Conservation (phyloP, 2,797 vertebrate genomes). For the Eulemur coronatus region DNA sequence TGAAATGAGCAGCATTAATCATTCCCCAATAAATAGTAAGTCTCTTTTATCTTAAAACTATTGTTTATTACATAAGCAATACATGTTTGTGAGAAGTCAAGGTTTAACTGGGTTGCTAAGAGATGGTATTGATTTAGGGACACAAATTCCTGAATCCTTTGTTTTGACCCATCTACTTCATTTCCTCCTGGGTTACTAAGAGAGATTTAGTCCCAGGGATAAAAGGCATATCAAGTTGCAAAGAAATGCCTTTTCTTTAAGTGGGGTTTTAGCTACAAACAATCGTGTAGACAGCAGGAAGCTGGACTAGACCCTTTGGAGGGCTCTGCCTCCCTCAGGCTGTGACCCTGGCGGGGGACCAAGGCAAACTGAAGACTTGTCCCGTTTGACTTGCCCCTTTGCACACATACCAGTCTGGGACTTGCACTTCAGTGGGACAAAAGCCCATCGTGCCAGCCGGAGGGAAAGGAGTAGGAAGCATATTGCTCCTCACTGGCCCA, state of each 20-base stretch:
- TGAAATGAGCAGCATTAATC: neutral
- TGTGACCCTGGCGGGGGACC: no score
- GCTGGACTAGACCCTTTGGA: no score
- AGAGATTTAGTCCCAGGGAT: neutral
- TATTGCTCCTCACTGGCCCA: neutral
- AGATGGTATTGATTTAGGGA: neutral
- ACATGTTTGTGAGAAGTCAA: neutral
- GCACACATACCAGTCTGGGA: neutral
- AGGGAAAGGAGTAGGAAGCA: neutral
- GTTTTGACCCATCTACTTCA: neutral
- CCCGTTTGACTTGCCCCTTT: neutral
- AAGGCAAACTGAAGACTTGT: neutral
- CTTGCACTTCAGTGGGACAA: neutral
- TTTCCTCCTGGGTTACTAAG: neutral
- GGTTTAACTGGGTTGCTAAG: neutral
- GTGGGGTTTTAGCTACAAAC: neutral
- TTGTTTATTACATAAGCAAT: neutral
- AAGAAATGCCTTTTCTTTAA: neutral
- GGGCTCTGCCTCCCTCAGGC: neutral
- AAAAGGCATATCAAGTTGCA: neutral
- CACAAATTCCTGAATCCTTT: neutral
- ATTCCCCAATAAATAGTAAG: neutral
- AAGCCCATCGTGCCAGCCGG: rapidly evolving
- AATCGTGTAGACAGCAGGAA: neutral
- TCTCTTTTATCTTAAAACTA: neutral